Percentiles rank a stretch among this genome's conserved stretches.
These are phyloP conservation scores for Zele albiditarsus DNA, from an alignment of 2,888 invertebrate genomes.

Conservation along the genomic window DNA sequence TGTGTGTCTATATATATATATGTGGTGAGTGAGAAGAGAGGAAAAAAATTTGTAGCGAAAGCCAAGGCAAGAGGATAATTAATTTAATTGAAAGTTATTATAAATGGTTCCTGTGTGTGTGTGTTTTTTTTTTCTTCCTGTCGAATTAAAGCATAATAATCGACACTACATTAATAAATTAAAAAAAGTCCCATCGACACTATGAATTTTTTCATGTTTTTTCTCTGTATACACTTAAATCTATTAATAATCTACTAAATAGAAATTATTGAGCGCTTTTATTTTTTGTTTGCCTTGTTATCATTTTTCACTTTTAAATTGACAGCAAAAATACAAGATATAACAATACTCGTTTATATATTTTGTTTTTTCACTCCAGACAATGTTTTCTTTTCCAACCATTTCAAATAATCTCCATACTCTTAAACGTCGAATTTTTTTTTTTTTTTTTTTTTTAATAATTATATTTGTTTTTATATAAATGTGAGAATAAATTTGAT, in stretches of 20 bases:
- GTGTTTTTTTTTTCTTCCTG: neutral
- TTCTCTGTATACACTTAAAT: constrained; percentile 23
- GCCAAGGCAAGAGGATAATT: neutral
- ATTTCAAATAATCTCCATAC: neutral
- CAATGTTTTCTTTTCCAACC: neutral
- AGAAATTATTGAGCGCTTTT: constrained; percentile 37
- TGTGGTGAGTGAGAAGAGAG: neutral
- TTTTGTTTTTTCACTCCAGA: neutral
- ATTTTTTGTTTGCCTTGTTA: constrained; percentile 14
- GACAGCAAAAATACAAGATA: constrained; percentile 5
- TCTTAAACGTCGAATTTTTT: neutral
- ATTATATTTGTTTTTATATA: neutral
- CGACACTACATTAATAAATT: neutral
- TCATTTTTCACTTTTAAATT: neutral
- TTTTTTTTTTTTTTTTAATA: neutral
- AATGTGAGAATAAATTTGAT: constrained; percentile 5
- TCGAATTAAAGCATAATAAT: neutral
- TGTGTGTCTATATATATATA: neutral
- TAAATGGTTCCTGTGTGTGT: no score
- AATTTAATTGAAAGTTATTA: neutral
- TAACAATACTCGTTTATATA: neutral
- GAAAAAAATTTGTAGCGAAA: neutral
- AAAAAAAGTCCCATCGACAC: neutral
- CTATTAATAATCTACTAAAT: constrained; percentile 12
- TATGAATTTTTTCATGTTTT: constrained; percentile 1